Base-by-base conservation (phyloP, 2,797 vertebrate genomes). In the Acrossocheilus wenchowensis region DNA sequence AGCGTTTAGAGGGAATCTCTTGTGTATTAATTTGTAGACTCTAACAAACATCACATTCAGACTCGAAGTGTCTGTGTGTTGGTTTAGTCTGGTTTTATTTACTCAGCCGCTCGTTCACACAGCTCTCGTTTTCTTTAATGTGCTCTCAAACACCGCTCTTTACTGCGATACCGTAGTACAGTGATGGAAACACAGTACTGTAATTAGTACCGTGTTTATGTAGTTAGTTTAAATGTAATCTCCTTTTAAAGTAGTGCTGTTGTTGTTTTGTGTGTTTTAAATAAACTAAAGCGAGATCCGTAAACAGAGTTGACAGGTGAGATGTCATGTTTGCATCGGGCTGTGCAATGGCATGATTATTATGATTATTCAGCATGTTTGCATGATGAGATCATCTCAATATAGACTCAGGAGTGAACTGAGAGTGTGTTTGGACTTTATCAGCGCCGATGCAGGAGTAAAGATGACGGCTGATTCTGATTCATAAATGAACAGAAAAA, bases 51-150 rank as follows among this genome's bases (percentile, higher is more conserved):
- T 77, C 6, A 10, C 45, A 34, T 77, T 52, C 21, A 64, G 9
- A 72, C 68, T 39, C 36, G 10, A 82, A 23, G n/a, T 52, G 62
- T 5, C 41, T 7, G 21, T 17, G 60, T 69, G 81, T 50, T 73
- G 80, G 43, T 69, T 52, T 23, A 36, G 79, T 43, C 36, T 69
- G 68, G 7, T n/a, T 21, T 71, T 50, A 50, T 75, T 75, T 30
- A 19, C 26, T 75, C 73, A 74, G 73, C 43, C 6, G 72, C 14
- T 43, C n/a, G 5, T 74, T n/a, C 69, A 5, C 34, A 43, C 12
- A 7, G 30, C 64, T 34, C 30, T 71, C 14, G 39, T 19, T 71
- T 17, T 41, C 36, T 57, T 57, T 57, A 57, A 64, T 30, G 21
- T 23, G 21, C 8, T 57, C n/a, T 64, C 12, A 15, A 2, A 6